Evolutionary conservation across 2,797 vertebrate genomes (phyloP).

Genomic region (Semotilus atromaculatus): DNA sequence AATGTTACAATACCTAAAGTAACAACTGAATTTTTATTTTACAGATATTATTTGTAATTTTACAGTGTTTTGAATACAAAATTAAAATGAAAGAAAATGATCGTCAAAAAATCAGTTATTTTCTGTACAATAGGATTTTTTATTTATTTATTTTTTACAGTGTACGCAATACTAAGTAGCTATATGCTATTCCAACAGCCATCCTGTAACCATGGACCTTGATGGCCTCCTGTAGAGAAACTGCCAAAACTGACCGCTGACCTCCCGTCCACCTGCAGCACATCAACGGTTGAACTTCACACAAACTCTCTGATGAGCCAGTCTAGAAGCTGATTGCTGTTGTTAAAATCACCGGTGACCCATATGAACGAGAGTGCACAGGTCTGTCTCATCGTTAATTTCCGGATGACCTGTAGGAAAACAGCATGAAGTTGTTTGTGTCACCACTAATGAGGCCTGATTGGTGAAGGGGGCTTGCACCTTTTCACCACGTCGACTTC

Average conservation of each 20-base stretch:
- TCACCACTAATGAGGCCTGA: slow-evolving; percentile 46
- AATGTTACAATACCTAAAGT: no score
- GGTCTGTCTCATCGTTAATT: slow-evolving; percentile 23
- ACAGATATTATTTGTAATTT: no score
- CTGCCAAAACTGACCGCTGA: background rate
- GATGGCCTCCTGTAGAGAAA: background rate
- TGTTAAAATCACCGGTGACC: slow-evolving; percentile 34
- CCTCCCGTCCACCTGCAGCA: slow-evolving; percentile 1
- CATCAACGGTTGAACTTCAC: background rate
- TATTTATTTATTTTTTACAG: no score
- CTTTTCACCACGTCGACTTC: slow-evolving; percentile 39
- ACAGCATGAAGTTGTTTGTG: slow-evolving; percentile 50
- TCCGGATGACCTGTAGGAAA: slow-evolving; percentile 39
- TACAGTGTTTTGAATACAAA: no score
- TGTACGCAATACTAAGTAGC: no score
- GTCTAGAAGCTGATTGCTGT: background rate
- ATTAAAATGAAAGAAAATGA: no score
- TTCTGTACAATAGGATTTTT: no score
- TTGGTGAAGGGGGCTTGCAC: slow-evolving; percentile 35
- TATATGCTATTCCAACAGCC: background rate
- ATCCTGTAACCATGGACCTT: background rate
- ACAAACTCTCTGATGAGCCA: background rate
- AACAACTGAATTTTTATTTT: no score
- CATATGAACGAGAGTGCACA: background rate
- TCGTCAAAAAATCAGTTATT: no score